Evolutionary conservation across 2,113 vertebrate genomes (phyloP).

Genomic region (Colaptes auratus): DNA sequence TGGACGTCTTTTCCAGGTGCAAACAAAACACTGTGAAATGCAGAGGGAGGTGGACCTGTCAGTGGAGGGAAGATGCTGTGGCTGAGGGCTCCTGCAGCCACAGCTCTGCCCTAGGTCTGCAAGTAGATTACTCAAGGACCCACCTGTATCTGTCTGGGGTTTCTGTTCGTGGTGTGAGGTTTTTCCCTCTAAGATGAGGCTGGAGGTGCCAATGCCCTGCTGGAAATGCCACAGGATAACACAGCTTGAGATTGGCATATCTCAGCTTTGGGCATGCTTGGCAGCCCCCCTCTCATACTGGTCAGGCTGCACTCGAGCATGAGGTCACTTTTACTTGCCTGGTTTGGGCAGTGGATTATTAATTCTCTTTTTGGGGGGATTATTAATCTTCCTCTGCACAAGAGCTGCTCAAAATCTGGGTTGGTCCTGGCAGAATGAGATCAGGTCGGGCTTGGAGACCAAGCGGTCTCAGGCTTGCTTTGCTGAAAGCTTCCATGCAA

Average conservation of each 20-base stretch:
- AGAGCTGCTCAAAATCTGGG: background rate
- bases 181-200: background rate
- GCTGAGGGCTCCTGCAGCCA: background rate
- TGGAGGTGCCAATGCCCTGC: background rate
- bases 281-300: background rate
- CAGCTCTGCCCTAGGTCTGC: background rate
- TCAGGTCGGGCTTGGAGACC: background rate
- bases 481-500: conserved; percentile 4
- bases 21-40: background rate
- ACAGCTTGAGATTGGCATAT: background rate
- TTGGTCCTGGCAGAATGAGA: background rate
- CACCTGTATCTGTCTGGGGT: background rate
- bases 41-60: fast-evolving
- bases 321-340: background rate
- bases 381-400: background rate
- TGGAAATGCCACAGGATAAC: background rate
- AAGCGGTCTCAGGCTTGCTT: background rate
- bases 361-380: background rate
- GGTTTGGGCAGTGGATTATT: background rate
- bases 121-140: background rate
- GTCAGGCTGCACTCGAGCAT: fast-evolving
- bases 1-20: too few species aligned
- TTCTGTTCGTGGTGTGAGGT: background rate
- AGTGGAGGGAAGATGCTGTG: background rate
- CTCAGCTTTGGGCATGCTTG: fast-evolving